Conservation (phyloP, 2,888 invertebrate genomes). For the Drosophila tripunctata region DNA sequence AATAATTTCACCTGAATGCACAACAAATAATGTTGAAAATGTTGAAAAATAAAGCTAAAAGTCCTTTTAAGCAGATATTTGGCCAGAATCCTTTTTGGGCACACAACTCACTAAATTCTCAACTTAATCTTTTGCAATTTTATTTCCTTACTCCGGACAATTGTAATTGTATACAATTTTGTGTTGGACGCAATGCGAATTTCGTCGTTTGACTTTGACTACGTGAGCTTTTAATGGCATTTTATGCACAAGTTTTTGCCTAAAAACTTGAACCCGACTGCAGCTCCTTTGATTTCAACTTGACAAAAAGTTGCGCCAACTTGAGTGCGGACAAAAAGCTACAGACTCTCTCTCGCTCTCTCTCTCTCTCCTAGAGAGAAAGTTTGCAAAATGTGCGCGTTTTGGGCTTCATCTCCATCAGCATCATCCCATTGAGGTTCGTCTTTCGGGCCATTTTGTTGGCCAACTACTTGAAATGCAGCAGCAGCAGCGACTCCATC, state of each 20-base stretch:
- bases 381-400: constrained; percentile 42
- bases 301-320: constrained; percentile 66
- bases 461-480: constrained; percentile 72
- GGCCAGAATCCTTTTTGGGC: constrained; percentile 13
- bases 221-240: constrained; percentile 75
- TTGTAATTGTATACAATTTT: constrained; percentile 41
- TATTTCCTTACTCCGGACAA: constrained; percentile 16
- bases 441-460: constrained; percentile 39
- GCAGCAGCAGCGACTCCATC: constrained; percentile 44
- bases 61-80: constrained; percentile 55
- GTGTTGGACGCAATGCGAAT: constrained; percentile 67
- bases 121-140: not conserved
- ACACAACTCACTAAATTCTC: not conserved
- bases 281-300: constrained; percentile 69
- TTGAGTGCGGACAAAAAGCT: constrained; percentile 29
- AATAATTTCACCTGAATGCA: constrained; percentile 66
- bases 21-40: constrained; percentile 59
- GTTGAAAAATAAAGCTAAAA: constrained; percentile 39
- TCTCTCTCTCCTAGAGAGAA: too few species aligned
- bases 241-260: constrained; percentile 56
- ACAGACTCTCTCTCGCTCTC: too few species aligned
- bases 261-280: constrained; percentile 58
- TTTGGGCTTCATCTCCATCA: constrained; percentile 3
- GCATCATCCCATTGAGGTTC: not conserved
- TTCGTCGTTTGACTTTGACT: constrained; percentile 74